Evolutionary conservation across 2,797 vertebrate genomes (phyloP).

Genomic region (Prunella strophiata): DNA sequence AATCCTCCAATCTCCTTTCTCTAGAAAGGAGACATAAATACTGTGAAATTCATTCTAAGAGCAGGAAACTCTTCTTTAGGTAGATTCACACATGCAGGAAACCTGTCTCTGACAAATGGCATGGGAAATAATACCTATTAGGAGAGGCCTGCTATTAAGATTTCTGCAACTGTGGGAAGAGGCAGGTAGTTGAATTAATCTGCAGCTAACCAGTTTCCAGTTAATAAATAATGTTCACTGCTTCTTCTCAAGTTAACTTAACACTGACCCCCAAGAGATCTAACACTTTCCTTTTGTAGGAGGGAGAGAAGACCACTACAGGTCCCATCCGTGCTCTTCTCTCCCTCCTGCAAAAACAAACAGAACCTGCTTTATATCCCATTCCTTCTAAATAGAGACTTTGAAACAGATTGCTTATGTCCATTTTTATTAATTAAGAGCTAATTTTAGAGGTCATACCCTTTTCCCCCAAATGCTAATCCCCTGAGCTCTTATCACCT

Average conservation of each 20-base stretch:
- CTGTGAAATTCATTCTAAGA: not conserved
- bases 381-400: not conserved
- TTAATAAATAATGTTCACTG: not conserved
- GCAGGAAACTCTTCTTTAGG: not conserved
- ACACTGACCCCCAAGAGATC: not conserved
- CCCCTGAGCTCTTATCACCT: not conserved
- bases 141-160: not conserved
- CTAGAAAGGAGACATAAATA: not conserved
- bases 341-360: not conserved
- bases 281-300: not conserved
- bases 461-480: not conserved
- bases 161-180: not conserved
- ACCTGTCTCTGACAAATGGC: not conserved
- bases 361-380: not conserved
- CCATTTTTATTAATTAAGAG: conserved; percentile 14
- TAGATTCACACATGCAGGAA: not conserved
- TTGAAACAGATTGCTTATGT: not conserved
- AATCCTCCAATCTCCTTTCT: not conserved
- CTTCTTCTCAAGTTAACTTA: not conserved
- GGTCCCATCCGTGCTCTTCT: not conserved
- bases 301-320: not conserved
- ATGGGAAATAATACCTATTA: not conserved
- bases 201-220: not conserved
- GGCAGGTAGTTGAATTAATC: not conserved
- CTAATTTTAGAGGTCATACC: not conserved